phyloP scores from a whole-genome alignment of 2,888 invertebrate species.

The Noctua comes region DNA sequence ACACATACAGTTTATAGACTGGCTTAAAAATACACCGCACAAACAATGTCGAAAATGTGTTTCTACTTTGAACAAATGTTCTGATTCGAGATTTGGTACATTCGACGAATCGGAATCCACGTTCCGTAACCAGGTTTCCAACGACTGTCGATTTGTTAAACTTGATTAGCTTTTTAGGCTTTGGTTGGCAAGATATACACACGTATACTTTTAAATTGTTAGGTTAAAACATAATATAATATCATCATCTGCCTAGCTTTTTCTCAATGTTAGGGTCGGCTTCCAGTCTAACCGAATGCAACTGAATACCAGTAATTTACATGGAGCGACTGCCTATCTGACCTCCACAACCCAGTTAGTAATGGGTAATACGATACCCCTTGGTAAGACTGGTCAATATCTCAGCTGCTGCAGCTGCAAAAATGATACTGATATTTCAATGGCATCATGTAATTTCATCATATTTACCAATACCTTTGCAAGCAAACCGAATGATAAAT shows the following conservation, averaged over 20 bases:
- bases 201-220: not conserved
- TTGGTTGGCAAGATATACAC: slow-evolving; percentile 1
- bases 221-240: not conserved
- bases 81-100: slow-evolving; percentile 17
- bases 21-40: not conserved
- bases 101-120: slow-evolving; percentile 25
- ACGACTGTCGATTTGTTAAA: slow-evolving; percentile 44
- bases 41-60: slow-evolving; percentile 11
- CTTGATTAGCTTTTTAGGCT: slow-evolving; percentile 43
- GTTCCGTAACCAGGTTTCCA: slow-evolving; percentile 14
- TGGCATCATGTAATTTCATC: not conserved
- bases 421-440: not conserved
- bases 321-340: not conserved
- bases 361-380: not conserved
- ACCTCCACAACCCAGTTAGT: not conserved
- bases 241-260: not conserved
- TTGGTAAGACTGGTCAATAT: not conserved
- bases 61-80: slow-evolving; percentile 15
- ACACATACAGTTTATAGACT: not conserved
- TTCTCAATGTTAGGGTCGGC: not conserved
- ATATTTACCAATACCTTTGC: not conserved
- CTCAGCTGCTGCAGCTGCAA: not conserved
- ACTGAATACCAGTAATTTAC: not conserved
- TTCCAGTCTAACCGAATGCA: not conserved
- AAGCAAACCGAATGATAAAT: not conserved